Conservation (phyloP, 2,888 invertebrate species). For the Drymonia ruficornis region DNA sequence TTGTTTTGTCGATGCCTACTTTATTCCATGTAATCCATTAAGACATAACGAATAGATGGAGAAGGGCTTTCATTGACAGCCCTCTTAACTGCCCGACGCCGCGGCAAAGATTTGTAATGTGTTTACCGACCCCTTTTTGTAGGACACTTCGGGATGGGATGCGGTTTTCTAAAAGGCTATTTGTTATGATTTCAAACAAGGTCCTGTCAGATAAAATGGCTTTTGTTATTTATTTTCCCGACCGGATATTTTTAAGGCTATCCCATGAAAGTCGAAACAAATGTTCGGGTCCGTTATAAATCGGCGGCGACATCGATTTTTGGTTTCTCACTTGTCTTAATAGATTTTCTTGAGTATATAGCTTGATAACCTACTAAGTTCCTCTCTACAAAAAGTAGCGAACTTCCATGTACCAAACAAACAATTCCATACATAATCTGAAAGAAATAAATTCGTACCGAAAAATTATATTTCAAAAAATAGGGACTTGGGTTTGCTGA, state of each 20-base stretch:
- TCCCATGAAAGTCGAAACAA: conserved; percentile 56
- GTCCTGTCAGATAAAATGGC: conserved; percentile 78
- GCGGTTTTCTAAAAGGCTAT: conserved; percentile 82
- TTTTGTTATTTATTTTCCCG: conserved; percentile 76
- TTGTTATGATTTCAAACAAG: conserved; percentile 83
- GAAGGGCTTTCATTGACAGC: conserved; percentile 77
- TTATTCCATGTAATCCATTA: conserved; percentile 82
- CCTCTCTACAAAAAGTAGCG: too few relatives aligned
- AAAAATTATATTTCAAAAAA: too few relatives aligned
- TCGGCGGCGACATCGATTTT: conserved; percentile 27
- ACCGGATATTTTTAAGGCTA: conserved; percentile 67
- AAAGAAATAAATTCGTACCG: too few relatives aligned
- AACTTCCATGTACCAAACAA: too few relatives aligned
- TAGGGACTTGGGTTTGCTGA: too few relatives aligned
- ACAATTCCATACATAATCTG: too few relatives aligned
- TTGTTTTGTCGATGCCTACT: conserved; percentile 81
- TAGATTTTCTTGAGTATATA: background rate
- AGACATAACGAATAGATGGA: conserved; percentile 77
- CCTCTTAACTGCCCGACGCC: conserved; percentile 71
- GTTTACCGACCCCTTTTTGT: conserved; percentile 75
- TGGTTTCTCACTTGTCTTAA: background rate
- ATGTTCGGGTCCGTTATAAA: conserved; percentile 43
- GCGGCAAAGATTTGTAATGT: conserved; percentile 79
- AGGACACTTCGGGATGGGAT: conserved; percentile 76
- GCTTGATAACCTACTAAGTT: too few relatives aligned